phyloP scores from a whole-genome alignment of 2,888 invertebrate genomes.

The Saturnia japonica region DNA sequence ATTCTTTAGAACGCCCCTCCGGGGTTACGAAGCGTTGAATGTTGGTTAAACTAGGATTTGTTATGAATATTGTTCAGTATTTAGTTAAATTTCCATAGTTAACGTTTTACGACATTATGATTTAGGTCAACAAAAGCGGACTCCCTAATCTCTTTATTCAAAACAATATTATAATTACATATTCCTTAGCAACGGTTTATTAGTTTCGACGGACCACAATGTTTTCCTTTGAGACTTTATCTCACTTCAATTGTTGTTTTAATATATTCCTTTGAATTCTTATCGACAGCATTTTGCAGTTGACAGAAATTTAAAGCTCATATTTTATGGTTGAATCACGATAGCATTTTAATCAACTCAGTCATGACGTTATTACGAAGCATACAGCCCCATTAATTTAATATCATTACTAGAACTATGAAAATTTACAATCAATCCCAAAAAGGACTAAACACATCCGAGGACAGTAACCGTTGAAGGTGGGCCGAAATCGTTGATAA shows the following conservation, averaged over 20 bases:
- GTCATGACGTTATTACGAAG: not conserved
- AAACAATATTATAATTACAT: conserved; percentile 28
- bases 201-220: conserved; percentile 28
- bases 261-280: conserved; percentile 22
- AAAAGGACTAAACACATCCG: not conserved
- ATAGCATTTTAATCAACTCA: too few relatives aligned
- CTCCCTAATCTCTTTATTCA: conserved; percentile 30
- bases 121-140: conserved; percentile 24
- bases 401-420: not conserved
- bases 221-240: conserved; percentile 22
- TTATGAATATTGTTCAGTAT: conserved; percentile 30
- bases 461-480: not conserved
- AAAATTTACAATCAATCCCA: not conserved
- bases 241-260: conserved; percentile 21
- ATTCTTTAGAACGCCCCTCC: conserved; percentile 32
- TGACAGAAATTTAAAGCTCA: not conserved
- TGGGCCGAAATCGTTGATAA: not conserved
- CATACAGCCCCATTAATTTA: not conserved
- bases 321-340: not conserved
- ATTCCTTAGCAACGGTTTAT: conserved; percentile 27
- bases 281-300: conserved; percentile 7
- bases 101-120: conserved; percentile 22
- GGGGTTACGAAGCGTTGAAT: conserved; percentile 29
- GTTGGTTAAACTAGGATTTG: conserved; percentile 37
- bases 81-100: conserved; percentile 27